Base-by-base conservation (phyloP, 2,797 vertebrate species). In the Picus viridis region DNA sequence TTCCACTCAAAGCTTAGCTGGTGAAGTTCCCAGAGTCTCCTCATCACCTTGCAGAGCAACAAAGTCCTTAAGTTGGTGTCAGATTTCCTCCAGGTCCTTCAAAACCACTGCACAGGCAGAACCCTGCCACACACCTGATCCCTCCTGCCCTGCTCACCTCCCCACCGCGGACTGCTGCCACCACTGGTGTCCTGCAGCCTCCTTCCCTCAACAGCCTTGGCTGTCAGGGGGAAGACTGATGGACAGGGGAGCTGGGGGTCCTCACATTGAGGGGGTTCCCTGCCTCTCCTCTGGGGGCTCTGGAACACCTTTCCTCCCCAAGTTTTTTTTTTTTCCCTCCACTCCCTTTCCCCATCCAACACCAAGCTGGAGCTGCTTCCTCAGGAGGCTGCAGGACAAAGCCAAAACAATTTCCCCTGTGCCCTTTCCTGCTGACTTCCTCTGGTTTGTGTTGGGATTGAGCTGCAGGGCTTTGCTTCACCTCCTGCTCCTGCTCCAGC, bases 61-160 rank as follows among this genome's bases (percentile, higher is more conserved):
- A 1, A 47, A 87, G 26, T 9, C 70, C 88, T 80, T 29, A 76
- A 32, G 49, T 3, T 27, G 5, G 14, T 15, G 43, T 83, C 78
- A 86, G 43, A 83, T 95, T 94, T 86, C 87, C 69, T 88, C 57
- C 72, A 51, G 85, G 78, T 68, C 70, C 70, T 83, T 81, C 65
- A 80, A 61, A 91, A 86, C 53, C 5, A 56, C 36, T 0, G 1
- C 65, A n/a, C 63, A 2, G n/a, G 77, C 90, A 90, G 63, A 92
- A 85, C 67, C 72, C 68, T 62, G 0, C 0, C 0, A 0, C 62
- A 81, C 90, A 84, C 59, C 83, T 87, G 92, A 88, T 43, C 63
- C 47, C 41, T 70, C 32, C 53, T 49, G 74, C 70, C 68, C 74
- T 30, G 69, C 5, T 4, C 10, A 22, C 0, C 23, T 45, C 69